Percentiles rank a stretch among this genome's conserved stretches.
phyloP scores from a whole-genome alignment of 1,140 invertebrate species.

The Sitodiplosis mosellana region DNA sequence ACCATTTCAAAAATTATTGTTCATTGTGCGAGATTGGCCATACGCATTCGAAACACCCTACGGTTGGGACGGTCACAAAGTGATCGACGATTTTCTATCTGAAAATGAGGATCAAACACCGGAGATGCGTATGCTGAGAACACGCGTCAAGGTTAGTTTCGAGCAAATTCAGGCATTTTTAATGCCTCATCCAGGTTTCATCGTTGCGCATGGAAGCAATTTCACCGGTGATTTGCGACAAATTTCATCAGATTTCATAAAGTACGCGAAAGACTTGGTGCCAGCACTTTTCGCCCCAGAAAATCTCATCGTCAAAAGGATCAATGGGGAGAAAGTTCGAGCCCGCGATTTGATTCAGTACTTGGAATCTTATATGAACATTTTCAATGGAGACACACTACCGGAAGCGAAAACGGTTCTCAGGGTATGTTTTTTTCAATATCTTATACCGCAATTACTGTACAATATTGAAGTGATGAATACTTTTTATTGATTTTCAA shows the following conservation, averaged over 20 bases:
- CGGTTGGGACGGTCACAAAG: conserved; percentile 52
- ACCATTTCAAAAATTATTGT: conserved; percentile 88
- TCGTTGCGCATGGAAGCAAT: conserved; percentile 85
- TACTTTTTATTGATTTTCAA: too few species aligned
- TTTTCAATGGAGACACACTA: conserved; percentile 90
- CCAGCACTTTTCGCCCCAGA: conserved; percentile 74
- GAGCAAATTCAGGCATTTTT: conserved; percentile 42
- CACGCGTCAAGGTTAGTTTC: conserved; percentile 84
- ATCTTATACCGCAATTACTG: too few species aligned
- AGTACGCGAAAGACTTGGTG: conserved; percentile 64
- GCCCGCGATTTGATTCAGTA: conserved; percentile 87
- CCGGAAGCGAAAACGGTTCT: conserved; percentile 41
- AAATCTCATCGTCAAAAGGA: conserved; percentile 89
- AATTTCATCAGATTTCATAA: conserved; percentile 86
- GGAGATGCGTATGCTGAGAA: conserved; percentile 74
- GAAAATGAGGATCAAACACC: conserved; percentile 74
- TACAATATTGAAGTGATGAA: too few species aligned
- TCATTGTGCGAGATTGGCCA: conserved; percentile 95
- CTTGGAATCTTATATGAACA: conserved; percentile 94
- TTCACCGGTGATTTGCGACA: conserved; percentile 91
- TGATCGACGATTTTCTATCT: conserved; percentile 59
- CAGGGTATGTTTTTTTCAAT: too few species aligned
- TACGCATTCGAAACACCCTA: conserved; percentile 93
- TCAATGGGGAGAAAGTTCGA: conserved; percentile 83
- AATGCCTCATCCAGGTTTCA: conserved; percentile 27